A percentile compares a stretch with the other conserved stretches of the same genome.
phyloP scores from a whole-genome alignment of 2,113 vertebrate genomes.

The Semicossyphus pulcher region DNA sequence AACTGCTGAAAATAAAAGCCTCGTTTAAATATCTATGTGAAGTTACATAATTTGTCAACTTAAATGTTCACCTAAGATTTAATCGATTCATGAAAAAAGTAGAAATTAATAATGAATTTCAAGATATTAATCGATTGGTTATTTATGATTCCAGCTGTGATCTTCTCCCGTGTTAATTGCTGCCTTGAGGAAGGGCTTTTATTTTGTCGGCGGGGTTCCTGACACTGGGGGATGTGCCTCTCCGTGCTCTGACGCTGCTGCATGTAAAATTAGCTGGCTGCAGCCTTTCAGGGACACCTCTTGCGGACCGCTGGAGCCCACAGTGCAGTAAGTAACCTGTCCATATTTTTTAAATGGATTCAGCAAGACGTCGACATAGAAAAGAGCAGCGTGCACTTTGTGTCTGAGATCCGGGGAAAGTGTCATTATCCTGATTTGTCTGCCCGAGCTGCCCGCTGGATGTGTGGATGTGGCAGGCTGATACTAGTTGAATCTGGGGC shows the following conservation, averaged over 20 bases:
- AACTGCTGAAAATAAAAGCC: slow-evolving; percentile 61
- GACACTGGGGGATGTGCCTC: background rate
- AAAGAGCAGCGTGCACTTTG: background rate
- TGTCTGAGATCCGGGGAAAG: background rate
- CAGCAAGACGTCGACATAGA: background rate
- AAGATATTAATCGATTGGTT: background rate
- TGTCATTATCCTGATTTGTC: slow-evolving; percentile 5
- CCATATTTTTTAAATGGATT: background rate
- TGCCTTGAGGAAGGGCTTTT: slow-evolving; percentile 39
- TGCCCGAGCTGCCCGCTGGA: slow-evolving; percentile 29
- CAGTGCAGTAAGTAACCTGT: slow-evolving; percentile 77
- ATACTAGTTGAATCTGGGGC: slow-evolving; percentile 76
- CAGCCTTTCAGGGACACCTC: slow-evolving; percentile 70
- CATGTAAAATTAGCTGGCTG: slow-evolving; percentile 73
- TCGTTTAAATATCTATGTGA: background rate
- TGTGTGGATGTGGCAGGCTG: slow-evolving; percentile 78
- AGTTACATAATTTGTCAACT: background rate
- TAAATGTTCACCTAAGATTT: background rate
- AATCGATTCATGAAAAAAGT: no score
- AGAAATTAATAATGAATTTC: background rate
- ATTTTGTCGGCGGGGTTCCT: slow-evolving; percentile 37
- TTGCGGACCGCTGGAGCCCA: slow-evolving; percentile 70
- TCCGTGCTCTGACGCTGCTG: slow-evolving; percentile 56
- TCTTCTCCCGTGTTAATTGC: background rate
- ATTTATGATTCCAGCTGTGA: accelerated